A percentile compares a stretch with the other conserved stretches of the same genome.
phyloP scores from a whole-genome alignment of 2,888 invertebrate species.

The Fissipunctia ypsillon region DNA sequence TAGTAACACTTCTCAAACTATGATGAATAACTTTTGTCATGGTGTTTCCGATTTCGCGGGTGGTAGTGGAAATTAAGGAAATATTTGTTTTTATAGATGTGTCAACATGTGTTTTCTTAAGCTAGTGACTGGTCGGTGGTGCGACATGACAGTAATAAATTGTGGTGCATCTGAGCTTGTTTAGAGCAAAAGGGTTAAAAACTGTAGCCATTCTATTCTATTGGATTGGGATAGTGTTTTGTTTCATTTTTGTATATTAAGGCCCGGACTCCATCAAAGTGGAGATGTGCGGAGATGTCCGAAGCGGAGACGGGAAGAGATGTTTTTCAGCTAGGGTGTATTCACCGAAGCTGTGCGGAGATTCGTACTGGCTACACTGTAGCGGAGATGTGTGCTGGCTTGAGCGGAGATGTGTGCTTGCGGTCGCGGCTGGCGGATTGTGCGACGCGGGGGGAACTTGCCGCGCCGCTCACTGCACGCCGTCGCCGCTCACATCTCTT shows the following conservation, averaged over 20 bases:
- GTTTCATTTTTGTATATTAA: not conserved
- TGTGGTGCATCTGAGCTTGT: constrained; percentile 18
- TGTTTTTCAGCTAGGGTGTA: too few relatives aligned
- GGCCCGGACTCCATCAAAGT: too few relatives aligned
- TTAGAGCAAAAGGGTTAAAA: not conserved
- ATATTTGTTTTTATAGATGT: constrained; percentile 43
- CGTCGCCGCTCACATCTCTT: too few relatives aligned
- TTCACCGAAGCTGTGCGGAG: too few relatives aligned
- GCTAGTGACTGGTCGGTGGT: constrained; percentile 16
- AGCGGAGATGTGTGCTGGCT: too few relatives aligned
- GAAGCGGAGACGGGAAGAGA: too few relatives aligned
- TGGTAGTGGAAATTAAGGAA: constrained; percentile 35
- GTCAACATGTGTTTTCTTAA: constrained; percentile 40
- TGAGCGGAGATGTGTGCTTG: too few relatives aligned
- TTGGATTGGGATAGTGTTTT: not conserved
- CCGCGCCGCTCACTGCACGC: too few relatives aligned
- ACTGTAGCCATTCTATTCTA: not conserved
- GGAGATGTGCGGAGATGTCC: too few relatives aligned
- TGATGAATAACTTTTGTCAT: constrained; percentile 64
- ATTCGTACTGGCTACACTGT: too few relatives aligned
- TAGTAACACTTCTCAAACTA: constrained; percentile 65
- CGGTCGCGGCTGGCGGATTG: too few relatives aligned
- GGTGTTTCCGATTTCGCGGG: constrained; percentile 44
- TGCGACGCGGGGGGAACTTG: too few relatives aligned
- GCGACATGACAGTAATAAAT: constrained; percentile 26